Base-by-base conservation (phyloP, 2,797 vertebrate species). In the Semaprochilodus insignis region DNA sequence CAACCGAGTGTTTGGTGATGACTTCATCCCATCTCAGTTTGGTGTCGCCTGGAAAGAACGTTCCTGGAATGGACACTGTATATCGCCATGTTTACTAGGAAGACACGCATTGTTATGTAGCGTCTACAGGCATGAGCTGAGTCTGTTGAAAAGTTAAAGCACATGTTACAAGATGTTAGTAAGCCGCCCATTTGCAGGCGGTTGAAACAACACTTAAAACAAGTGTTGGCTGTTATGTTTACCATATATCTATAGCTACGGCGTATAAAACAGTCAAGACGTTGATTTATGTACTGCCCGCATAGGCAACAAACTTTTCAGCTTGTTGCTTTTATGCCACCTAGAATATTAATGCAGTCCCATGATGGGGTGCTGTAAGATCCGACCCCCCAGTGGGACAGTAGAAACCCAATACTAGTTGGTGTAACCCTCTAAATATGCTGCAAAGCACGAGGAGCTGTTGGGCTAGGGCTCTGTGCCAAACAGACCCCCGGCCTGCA, bases 371-470 rank as follows among this genome's bases (percentile, higher is more conserved):
- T 66, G 36, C 6, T 72, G 57, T 21, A 31, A 65, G 14, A 54
- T 31, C 6, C 6, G 62, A 17, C 73, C 36, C 51, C 34, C 62
- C 67, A 15, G 62, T 73, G 34, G 86, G 76, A 83, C 77, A 74
- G 74, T 63, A 86, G 91, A 92, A 93, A 93, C 87, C 81, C 74
- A 84, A 93, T 85, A 87, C 87, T 31, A 34, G 81, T 85, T 81
- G 85, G 78, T 65, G 85, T 88, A 87, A 90, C 81, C 67, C 73
- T 78, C 69, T 77, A 88, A 89, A 89, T 83, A 90, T 88, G 86
- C 82, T 87, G 79, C 83, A 87, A 86, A 90, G 84, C 81, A 86
- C 48, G 70, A 73, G 72, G 81, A 74, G 34, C 74, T 48, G 67
- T 34, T 21, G 67, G 13, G 44, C 7, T 80, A n/a, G 57, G 67